Evolutionary conservation across 2,888 invertebrate species (phyloP).

Genomic region (Tribolium freemani): DNA sequence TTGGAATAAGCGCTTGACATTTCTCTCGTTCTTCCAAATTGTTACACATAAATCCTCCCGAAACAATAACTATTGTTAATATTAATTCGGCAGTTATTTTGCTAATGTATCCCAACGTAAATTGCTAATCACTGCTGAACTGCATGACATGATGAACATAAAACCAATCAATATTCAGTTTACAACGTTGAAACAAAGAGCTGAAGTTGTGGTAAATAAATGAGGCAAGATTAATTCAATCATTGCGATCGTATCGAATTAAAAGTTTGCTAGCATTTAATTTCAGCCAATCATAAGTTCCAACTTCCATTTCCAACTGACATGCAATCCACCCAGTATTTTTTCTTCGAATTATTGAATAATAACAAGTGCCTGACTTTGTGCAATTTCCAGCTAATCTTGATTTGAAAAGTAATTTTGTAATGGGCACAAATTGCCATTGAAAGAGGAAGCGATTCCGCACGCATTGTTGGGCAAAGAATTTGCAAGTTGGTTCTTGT

Average conservation of each 20-base stretch:
- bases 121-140: neutral
- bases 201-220: neutral
- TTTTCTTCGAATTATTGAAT: neutral
- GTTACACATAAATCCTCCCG: conserved; percentile 17
- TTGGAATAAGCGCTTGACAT: conserved; percentile 22
- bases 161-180: neutral
- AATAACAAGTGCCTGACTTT: neutral
- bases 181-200: neutral
- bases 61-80: conserved; percentile 17
- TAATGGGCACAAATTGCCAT: neutral
- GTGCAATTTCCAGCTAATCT: neutral
- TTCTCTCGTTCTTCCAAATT: conserved; percentile 22
- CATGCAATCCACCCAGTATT: neutral
- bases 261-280: too few relatives aligned
- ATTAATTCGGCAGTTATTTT: conserved; percentile 15
- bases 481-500: neutral
- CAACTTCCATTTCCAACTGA: neutral
- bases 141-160: neutral
- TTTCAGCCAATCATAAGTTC: too few relatives aligned
- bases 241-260: too few relatives aligned
- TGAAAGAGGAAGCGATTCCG: neutral
- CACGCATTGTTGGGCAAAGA: neutral
- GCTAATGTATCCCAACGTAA: conserved; percentile 9
- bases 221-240: neutral
- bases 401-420: neutral